phyloP scores from a whole-genome alignment of 2,888 invertebrate genomes.

The Trichogramma dendrolimi region DNA sequence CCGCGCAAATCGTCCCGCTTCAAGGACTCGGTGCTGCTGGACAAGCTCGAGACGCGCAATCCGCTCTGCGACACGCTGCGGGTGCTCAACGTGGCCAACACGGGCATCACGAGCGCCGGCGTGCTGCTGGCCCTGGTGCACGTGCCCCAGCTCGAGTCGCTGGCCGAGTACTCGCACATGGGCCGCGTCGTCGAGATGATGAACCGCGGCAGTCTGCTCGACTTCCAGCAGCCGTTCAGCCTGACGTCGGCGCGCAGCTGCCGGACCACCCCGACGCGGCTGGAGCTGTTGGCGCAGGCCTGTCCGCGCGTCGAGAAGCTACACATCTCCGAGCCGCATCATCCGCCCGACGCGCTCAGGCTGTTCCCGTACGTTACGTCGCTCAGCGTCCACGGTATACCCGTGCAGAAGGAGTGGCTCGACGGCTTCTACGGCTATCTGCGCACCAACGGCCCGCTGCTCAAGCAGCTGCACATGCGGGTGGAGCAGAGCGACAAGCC shows the following conservation, averaged over 20 bases:
- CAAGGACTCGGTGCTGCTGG: conserved; percentile 43
- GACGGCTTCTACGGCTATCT: conserved; percentile 48
- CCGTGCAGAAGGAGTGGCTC: conserved; percentile 46
- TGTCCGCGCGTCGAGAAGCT: conserved; percentile 49
- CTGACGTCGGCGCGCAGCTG: conserved; percentile 47
- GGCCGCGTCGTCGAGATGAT: conserved; percentile 50
- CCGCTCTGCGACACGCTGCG: conserved; percentile 48
- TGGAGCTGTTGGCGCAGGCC: conserved; percentile 48
- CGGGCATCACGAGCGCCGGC: conserved; percentile 49
- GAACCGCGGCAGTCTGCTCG: conserved; percentile 38
- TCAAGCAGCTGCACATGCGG: conserved; percentile 46
- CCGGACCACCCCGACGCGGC: conserved; percentile 44
- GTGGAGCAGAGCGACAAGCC: conserved; percentile 41
- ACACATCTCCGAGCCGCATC: conserved; percentile 49
- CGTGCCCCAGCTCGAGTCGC: conserved; percentile 47
- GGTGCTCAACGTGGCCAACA: conserved; percentile 50
- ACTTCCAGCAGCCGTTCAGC: conserved; percentile 43
- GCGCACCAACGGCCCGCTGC: conserved; percentile 42
- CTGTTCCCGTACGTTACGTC: conserved; percentile 47
- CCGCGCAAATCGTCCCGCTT: conserved; percentile 32
- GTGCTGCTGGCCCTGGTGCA: conserved; percentile 48
- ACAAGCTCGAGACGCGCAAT: conserved; percentile 48
- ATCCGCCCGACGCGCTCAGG: conserved; percentile 46
- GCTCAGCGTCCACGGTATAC: conserved; percentile 48
- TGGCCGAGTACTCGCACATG: conserved; percentile 51